Evolutionary conservation across 1,140 invertebrate species (phyloP).

Genomic region (Anthonomus grandis): DNA sequence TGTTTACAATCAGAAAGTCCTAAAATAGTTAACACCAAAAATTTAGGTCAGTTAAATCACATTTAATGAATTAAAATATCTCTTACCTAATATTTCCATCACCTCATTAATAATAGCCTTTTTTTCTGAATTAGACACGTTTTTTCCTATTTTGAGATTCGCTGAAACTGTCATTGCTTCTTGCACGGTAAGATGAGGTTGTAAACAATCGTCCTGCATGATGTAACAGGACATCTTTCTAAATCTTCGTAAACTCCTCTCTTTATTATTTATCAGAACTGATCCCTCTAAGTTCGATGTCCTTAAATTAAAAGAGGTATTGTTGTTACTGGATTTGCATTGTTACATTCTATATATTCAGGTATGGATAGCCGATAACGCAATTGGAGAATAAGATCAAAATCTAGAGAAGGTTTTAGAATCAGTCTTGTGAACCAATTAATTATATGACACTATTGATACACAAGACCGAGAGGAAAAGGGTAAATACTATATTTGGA

Average conservation of each 20-base stretch:
- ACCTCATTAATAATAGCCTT: conserved; percentile 80
- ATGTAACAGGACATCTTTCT: conserved; percentile 93
- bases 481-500: no score
- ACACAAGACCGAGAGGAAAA: no score
- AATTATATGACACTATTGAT: no score
- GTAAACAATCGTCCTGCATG: conserved; percentile 92
- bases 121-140: conserved; percentile 69
- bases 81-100: conserved; percentile 61
- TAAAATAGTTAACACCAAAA: no score
- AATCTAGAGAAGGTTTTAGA: no score
- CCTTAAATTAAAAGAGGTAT: conserved; percentile 55
- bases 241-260: conserved; percentile 80
- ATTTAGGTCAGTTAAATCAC: no score
- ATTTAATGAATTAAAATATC: neutral
- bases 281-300: conserved; percentile 72
- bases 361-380: no score
- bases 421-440: no score
- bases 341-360: no score
- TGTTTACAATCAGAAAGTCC: conserved; percentile 70
- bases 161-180: conserved; percentile 90
- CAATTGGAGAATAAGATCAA: no score
- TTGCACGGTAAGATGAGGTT: conserved; percentile 81
- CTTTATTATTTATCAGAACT: conserved; percentile 81
- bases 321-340: no score
- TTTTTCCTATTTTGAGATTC: conserved; percentile 86